A percentile compares a stretch with the other conserved stretches of the same genome.
Evolutionary conservation across 35 echinoderm and acorn worm species (phyloP).

Genomic region (Apostichopus parvimensis): DNA sequence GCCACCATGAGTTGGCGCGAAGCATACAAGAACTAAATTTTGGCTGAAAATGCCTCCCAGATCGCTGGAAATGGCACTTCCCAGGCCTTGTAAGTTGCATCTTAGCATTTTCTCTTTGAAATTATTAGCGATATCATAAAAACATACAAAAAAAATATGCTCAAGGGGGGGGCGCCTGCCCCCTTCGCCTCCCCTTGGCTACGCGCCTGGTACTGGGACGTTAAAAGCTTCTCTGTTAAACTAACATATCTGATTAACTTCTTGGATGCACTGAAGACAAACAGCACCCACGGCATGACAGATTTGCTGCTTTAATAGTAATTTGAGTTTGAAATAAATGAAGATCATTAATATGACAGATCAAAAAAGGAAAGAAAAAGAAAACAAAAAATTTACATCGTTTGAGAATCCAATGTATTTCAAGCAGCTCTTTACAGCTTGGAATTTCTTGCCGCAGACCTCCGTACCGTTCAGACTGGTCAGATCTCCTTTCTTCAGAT

Average conservation of each 20-base stretch:
- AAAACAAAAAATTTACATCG: constrained; percentile 61
- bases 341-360: too few species aligned
- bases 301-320: background rate
- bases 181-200: background rate
- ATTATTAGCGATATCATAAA: too few species aligned
- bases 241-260: background rate
- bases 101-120: too few species aligned
- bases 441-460: constrained; percentile 57
- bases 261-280: background rate
- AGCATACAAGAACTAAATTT: too few species aligned
- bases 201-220: too few species aligned
- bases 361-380: background rate
- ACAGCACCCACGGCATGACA: background rate
- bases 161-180: too few species aligned
- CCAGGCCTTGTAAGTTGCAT: too few species aligned
- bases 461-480: constrained; percentile 19
- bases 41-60: too few species aligned
- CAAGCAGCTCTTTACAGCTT: constrained; percentile 77
- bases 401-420: constrained; percentile 78
- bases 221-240: too few species aligned
- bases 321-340: background rate
- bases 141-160: too few species aligned
- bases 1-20: too few species aligned
- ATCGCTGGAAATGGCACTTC: too few species aligned
- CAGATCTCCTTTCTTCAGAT: constrained; percentile 58